Conservation (phyloP, 2,797 vertebrate genomes). For the Carapus acus region DNA sequence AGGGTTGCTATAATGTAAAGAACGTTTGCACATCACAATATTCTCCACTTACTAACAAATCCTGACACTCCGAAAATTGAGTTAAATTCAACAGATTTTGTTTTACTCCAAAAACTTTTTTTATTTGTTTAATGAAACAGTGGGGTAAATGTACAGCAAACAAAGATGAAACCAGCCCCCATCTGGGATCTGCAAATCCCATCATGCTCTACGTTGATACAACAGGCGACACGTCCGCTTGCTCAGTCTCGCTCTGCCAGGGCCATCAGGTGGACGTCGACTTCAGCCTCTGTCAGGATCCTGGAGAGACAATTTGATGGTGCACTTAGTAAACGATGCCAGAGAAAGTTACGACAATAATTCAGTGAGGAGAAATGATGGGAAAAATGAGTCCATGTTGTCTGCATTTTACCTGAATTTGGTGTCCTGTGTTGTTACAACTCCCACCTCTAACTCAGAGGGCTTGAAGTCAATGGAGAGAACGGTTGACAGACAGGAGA, state of each 20-base stretch:
- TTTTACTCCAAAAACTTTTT: constrained; percentile 72
- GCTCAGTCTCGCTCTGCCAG: constrained; percentile 91
- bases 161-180: constrained; percentile 63
- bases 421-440: constrained; percentile 86
- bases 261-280: constrained; percentile 88
- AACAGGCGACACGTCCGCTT: constrained; percentile 41
- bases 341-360: no score
- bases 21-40: no score
- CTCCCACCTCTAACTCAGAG: constrained; percentile 91
- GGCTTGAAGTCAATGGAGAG: constrained; percentile 97
- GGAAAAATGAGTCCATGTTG: background rate
- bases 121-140: constrained; percentile 73
- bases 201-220: constrained; percentile 69
- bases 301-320: constrained; percentile 74
- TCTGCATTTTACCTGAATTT: constrained; percentile 85
- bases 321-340: no score
- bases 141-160: constrained; percentile 76
- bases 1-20: no score
- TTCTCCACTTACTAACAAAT: no score
- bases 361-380: no score
- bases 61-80: no score
- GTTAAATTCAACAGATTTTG: background rate
- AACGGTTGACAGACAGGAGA: constrained; percentile 92
- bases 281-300: constrained; percentile 90
- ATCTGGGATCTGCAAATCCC: constrained; percentile 55